Percentiles rank a stretch among this genome's conserved stretches.
Conservation (phyloP, 1,140 invertebrate species). For the Drosophila tristis region DNA sequence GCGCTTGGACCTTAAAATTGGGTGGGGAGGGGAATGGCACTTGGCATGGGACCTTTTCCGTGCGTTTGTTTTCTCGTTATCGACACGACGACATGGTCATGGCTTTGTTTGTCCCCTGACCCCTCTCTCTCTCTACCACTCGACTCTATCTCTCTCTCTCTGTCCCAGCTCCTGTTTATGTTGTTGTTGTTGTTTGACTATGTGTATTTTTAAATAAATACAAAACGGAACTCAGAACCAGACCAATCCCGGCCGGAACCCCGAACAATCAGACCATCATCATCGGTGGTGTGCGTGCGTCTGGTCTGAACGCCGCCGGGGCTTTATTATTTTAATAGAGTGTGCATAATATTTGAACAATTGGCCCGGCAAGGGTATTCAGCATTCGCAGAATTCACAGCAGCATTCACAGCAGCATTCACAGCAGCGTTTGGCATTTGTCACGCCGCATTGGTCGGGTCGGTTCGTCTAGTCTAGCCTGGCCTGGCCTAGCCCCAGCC, state of each 20-base stretch:
- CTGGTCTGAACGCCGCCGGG: slow-evolving; percentile 1
- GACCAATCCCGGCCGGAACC: slow-evolving; percentile 1
- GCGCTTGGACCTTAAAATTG: not conserved
- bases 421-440: slow-evolving; percentile 37
- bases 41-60: not conserved
- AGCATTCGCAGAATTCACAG: slow-evolving; percentile 4
- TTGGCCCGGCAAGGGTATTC: slow-evolving; percentile 5
- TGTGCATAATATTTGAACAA: slow-evolving; percentile 46
- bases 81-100: slow-evolving; percentile 72
- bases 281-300: slow-evolving; percentile 29
- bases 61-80: slow-evolving; percentile 48
- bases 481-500: no score
- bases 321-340: slow-evolving; percentile 57
- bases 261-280: slow-evolving; percentile 1
- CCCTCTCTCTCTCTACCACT: not conserved
- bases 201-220: slow-evolving; percentile 76
- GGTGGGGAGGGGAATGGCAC: no score
- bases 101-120: slow-evolving; percentile 62
- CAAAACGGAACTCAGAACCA: slow-evolving; percentile 22
- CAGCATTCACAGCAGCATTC: slow-evolving; percentile 26
- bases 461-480: no score
- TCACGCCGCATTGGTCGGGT: slow-evolving; percentile 17
- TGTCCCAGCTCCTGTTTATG: slow-evolving; percentile 11
- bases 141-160: not conserved
- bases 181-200: slow-evolving; percentile 57